Base-by-base conservation (phyloP, 1,140 invertebrate species). In the Drosophila nikananu region DNA sequence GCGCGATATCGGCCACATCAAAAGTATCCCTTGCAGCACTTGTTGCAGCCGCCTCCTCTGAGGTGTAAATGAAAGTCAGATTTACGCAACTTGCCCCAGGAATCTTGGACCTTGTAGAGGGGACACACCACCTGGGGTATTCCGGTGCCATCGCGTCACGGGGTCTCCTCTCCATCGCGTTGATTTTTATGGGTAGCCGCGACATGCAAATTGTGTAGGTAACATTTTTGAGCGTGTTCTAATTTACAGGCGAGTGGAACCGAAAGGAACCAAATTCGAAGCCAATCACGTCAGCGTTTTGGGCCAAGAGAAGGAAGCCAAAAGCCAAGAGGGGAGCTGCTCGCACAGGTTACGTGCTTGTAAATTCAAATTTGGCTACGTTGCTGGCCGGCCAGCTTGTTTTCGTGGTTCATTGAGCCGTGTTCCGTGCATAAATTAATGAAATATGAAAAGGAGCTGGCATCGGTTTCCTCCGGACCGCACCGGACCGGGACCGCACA, bases 401-500 rank as follows among this genome's bases (percentile, higher is more conserved):
- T 87, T 82, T 82, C 75, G 51, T 81, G 86, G 86, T 84, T 84
- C 86, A 84, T 87, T 83, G 83, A 83, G 82, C 80, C 72, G 83
- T 74, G 87, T 74, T 83, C 72, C 77, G 80, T 77, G 89, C 89
- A 91, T 91, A 91, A 91, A 92, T 91, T 91, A 92, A 92, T 86
- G 78, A 90, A 89, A 77, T 89, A 89, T 86, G 82, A 86, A 90
- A 89, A 81, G 86, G 71, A 89, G 86, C 64, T 84, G 61, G 65
- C 57, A 25, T 61, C 64, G 48, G 35, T 65, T 73, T 76, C 58
- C 73, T 66, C 39, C 32, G 81, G 90, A 92, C 90, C 90, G 74
- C 84, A 91, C 84, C 90, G 86, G 86, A 92, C 91, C 90, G 84
- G 78, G 90, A 91, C 90, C 90, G 86, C 91, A 92, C 91, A 92